Conservation (phyloP, 1,140 invertebrate species). For the Meloidogyne exigua region DNA sequence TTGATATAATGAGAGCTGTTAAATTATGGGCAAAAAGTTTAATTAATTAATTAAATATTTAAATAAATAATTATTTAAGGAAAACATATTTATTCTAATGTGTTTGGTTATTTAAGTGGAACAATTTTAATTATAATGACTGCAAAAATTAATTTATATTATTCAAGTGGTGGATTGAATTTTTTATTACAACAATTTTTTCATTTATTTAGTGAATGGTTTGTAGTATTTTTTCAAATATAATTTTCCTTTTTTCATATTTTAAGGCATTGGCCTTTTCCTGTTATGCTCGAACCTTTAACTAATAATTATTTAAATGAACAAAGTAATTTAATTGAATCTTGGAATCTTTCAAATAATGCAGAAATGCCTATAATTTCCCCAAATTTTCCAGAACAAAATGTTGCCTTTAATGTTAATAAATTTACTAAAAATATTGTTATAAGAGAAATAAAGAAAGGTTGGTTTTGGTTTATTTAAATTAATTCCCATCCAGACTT, state of each 20-base stretch:
- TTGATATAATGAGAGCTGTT: background rate
- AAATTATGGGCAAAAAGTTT: conserved; percentile 20
- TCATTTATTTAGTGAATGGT: conserved; percentile 6
- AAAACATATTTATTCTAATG: conserved; percentile 8
- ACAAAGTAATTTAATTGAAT: conserved; percentile 5
- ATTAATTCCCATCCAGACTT: too few species aligned
- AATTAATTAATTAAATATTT: background rate
- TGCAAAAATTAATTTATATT: conserved; percentile 17
- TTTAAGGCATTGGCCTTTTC: conserved; percentile 17
- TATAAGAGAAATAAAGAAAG: conserved; percentile 2
- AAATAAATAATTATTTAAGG: conserved; percentile 1
- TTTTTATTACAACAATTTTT: conserved; percentile 22
- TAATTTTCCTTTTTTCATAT: too few species aligned
- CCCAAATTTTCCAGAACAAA: conserved; percentile 19
- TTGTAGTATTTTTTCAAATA: background rate
- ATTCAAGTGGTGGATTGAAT: background rate
- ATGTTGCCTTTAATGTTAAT: conserved; percentile 14
- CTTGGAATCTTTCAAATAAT: background rate
- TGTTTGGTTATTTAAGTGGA: conserved; percentile 24
- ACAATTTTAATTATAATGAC: conserved; percentile 6
- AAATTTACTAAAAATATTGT: background rate
- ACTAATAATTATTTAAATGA: background rate
- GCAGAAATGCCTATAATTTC: conserved; percentile 10
- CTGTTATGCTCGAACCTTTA: conserved; percentile 7
- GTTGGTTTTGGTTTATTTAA: too few species aligned